phyloP scores from a whole-genome alignment of 2,113 vertebrate genomes.

The Scatophagus argus region DNA sequence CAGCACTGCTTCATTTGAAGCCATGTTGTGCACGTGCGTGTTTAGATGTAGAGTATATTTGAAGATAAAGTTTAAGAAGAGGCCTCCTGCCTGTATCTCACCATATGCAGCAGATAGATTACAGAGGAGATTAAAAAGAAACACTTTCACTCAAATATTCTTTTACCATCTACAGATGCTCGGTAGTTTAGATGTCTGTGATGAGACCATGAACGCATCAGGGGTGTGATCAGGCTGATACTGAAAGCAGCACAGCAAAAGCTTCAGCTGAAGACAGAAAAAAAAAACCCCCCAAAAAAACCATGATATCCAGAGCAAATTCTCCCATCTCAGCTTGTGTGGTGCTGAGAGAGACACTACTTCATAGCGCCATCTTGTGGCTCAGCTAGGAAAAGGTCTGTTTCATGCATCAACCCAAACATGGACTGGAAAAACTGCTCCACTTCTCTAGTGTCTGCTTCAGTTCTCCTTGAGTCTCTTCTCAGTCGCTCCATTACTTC shows the following conservation, averaged over 20 bases:
- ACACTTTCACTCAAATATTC: not conserved
- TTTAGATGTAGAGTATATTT: not conserved
- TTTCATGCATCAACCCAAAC: conserved; percentile 38
- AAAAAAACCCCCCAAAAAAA: no score
- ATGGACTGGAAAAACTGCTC: conserved; percentile 42
- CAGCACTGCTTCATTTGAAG: not conserved
- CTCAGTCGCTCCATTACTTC: conserved; percentile 33
- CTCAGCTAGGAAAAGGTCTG: conserved; percentile 5
- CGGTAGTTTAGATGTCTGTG: conserved; percentile 18
- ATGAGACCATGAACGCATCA: conserved; percentile 11
- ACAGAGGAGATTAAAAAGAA: not conserved
- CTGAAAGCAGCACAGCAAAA: conserved; percentile 9
- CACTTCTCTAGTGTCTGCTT: conserved; percentile 35
- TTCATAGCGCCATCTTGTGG: conserved; percentile 77
- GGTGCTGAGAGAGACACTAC: conserved; percentile 31
- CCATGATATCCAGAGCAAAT: conserved; percentile 7
- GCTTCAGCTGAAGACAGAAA: conserved; percentile 4
- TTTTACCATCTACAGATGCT: not conserved
- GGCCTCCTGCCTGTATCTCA: not conserved
- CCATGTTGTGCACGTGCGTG: not conserved
- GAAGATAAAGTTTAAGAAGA: conserved; percentile 2
- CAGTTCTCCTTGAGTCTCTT: conserved; percentile 25
- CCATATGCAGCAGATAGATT: not conserved
- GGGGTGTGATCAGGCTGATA: not conserved
- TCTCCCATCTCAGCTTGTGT: conserved; percentile 26